Evolutionary conservation across 2,888 invertebrate species (phyloP).

Genomic region (Volucella zonaria): DNA sequence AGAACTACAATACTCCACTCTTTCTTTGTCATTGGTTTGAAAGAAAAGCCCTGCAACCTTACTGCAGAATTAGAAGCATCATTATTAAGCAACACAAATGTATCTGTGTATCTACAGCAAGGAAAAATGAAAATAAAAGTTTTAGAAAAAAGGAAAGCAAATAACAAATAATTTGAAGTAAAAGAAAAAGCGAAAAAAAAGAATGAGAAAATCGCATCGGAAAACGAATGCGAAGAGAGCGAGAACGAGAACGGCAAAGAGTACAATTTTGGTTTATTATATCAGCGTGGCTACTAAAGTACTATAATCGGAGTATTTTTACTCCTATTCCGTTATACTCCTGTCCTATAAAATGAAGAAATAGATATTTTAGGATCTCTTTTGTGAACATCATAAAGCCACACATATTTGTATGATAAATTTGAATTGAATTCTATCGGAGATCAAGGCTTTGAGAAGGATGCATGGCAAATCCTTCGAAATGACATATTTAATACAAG

Average conservation of each 20-base stretch:
- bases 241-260: conserved; percentile 46
- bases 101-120: conserved; percentile 26
- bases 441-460: no score
- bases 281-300: no score
- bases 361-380: no score
- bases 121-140: conserved; percentile 73
- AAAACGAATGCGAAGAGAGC: conserved; percentile 50
- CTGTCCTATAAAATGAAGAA: no score
- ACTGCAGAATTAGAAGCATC: conserved; percentile 4
- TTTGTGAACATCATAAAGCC: no score
- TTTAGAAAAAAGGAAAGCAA: conserved; percentile 69
- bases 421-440: no score
- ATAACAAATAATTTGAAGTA: conserved; percentile 21
- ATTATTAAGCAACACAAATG: not conserved
- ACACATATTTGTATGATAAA: no score
- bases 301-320: no score
- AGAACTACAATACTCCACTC: conserved; percentile 11
- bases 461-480: no score
- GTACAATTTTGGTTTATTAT: not conserved
- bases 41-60: conserved; percentile 7
- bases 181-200: conserved; percentile 3
- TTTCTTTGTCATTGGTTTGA: not conserved
- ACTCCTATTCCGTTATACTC: no score
- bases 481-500: no score
- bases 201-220: conserved; percentile 23